phyloP scores from a whole-genome alignment of 2,888 invertebrate genomes.

The Cryptus armator region DNA sequence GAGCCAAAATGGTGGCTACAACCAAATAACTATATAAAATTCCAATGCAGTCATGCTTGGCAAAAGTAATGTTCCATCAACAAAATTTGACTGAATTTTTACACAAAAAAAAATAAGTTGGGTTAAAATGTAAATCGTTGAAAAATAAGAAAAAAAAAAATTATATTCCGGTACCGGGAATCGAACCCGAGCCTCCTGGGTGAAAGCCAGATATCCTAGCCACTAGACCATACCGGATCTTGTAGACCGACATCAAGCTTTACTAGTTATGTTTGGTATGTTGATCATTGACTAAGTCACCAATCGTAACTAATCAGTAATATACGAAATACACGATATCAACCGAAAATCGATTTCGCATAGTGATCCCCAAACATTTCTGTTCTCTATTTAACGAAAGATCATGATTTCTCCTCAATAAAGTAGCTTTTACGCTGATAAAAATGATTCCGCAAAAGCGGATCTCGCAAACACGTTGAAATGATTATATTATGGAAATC shows the following conservation, averaged over 20 bases:
- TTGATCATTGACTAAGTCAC: no score
- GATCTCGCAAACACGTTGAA: neutral
- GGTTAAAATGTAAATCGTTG: neutral
- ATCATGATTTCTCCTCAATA: neutral
- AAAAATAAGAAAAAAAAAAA: neutral
- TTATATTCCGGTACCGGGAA: conserved; percentile 87
- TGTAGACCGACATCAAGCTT: neutral
- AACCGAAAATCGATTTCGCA: neutral
- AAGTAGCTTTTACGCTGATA: neutral
- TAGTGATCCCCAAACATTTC: neutral
- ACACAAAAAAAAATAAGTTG: neutral
- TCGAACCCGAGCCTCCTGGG: conserved; percentile 88
- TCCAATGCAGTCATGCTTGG: neutral
- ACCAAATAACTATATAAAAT: conserved; percentile 83
- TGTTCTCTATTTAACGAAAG: neutral
- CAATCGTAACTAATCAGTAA: neutral
- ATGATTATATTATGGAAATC: no score
- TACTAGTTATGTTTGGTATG: no score
- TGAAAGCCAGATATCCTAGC: conserved; percentile 88
- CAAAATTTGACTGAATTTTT: neutral
- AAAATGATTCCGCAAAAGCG: neutral
- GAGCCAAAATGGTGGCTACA: no score
- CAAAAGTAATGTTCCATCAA: neutral
- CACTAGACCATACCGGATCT: conserved; percentile 87
- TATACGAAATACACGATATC: neutral